Evolutionary conservation across 2,888 invertebrate genomes (phyloP).

Genomic region (Eutolmus rufibarbis): DNA sequence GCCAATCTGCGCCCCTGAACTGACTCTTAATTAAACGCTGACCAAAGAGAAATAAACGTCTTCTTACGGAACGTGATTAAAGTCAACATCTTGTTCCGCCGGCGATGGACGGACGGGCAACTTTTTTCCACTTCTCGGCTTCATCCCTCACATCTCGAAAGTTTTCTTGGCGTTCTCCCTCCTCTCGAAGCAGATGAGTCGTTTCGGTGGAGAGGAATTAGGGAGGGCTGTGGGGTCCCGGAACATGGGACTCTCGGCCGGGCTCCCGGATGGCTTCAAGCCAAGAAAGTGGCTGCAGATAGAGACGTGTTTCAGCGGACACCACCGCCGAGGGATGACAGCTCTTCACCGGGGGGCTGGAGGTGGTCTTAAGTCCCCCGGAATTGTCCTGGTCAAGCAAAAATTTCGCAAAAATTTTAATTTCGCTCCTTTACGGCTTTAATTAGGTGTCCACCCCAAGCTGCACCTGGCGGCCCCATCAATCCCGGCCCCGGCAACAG

Average conservation of each 20-base stretch:
- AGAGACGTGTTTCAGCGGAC: not conserved
- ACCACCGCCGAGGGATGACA: not conserved
- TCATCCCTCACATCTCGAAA: constrained; percentile 35
- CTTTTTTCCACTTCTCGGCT: constrained; percentile 28
- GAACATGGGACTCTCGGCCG: not conserved
- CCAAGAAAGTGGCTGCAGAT: constrained; percentile 17
- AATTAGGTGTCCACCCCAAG: not conserved
- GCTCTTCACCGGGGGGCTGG: not conserved
- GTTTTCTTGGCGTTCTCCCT: constrained; percentile 19
- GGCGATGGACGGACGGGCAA: constrained; percentile 43
- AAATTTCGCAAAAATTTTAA: not conserved
- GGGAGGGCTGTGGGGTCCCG: not conserved
- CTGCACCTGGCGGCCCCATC: not conserved
- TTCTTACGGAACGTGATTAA: constrained; percentile 50
- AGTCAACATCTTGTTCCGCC: constrained; percentile 49
- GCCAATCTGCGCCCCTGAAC: constrained; percentile 46
- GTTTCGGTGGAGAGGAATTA: not conserved
- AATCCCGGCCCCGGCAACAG: not conserved
- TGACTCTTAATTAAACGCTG: constrained; percentile 49
- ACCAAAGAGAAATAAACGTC: constrained; percentile 48
- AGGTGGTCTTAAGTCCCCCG: not conserved
- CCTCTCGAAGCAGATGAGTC: constrained; percentile 9
- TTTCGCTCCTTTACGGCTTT: not conserved
- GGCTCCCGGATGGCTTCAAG: not conserved
- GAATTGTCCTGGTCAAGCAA: not conserved